Conservation (phyloP, 2,888 invertebrate genomes). For the Orgyia antiqua region DNA sequence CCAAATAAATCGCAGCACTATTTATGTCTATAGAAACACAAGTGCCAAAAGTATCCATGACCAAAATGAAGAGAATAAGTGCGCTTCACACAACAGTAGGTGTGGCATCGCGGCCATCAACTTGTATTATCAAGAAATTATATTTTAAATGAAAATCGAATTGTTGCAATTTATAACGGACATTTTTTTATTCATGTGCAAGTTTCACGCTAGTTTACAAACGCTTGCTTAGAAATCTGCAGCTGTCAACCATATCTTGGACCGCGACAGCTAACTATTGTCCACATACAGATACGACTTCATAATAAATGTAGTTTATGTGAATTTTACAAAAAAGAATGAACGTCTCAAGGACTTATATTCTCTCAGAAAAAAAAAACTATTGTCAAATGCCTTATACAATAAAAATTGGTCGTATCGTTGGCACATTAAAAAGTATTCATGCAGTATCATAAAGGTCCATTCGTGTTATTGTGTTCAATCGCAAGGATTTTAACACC, state of each 20-base stretch:
- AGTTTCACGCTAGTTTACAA: constrained; percentile 64
- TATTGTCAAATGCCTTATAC: constrained; percentile 55
- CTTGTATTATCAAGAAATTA: constrained; percentile 44
- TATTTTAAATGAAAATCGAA: constrained; percentile 60
- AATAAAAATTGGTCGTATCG: constrained; percentile 73
- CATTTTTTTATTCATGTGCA: constrained; percentile 55
- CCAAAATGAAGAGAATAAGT: too few relatives aligned
- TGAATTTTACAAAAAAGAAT: constrained; percentile 64
- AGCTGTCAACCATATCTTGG: constrained; percentile 69
- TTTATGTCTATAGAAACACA: constrained; percentile 52
- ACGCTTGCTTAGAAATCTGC: constrained; percentile 52
- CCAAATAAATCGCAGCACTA: constrained; percentile 53
- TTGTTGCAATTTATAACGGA: constrained; percentile 59
- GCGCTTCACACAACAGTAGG: constrained; percentile 56
- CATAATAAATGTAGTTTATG: constrained; percentile 76
- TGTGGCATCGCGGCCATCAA: constrained; percentile 62
- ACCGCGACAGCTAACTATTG: constrained; percentile 61
- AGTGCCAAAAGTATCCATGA: constrained; percentile 43
- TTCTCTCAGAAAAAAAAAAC: constrained; percentile 59
- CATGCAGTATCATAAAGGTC: constrained; percentile 69
- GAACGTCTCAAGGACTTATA: constrained; percentile 62
- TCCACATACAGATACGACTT: constrained; percentile 65
- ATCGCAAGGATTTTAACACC: constrained; percentile 67
- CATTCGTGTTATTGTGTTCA: constrained; percentile 55
- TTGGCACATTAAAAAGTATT: constrained; percentile 77